phyloP scores from a whole-genome alignment of 1,140 invertebrate species.

The Dendroctonus valens region DNA sequence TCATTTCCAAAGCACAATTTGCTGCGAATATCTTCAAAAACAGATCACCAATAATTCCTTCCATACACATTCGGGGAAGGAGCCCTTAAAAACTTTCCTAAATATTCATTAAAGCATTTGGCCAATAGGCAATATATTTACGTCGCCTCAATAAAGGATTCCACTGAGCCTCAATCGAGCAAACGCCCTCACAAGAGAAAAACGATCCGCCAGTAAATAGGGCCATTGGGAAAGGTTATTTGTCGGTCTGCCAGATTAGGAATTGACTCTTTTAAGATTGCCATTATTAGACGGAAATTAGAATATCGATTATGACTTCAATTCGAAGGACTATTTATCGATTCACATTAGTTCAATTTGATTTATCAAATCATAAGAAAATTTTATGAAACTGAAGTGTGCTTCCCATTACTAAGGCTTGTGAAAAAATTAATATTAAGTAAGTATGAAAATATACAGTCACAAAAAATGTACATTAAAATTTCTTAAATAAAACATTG shows the following conservation, averaged over 20 bases:
- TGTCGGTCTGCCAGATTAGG: constrained; percentile 27
- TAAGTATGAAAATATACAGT: no score
- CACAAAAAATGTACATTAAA: no score
- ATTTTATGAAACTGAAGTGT: no score
- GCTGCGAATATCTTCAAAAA: no score
- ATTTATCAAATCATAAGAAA: no score
- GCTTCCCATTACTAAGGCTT: no score
- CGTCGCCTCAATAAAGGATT: constrained; percentile 17
- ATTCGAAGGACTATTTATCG: no score
- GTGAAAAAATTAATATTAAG: no score
- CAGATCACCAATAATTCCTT: not conserved
- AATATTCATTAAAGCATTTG: constrained; percentile 25
- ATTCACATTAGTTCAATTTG: no score
- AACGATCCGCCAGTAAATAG: constrained; percentile 25
- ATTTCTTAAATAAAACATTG: no score
- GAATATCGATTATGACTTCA: constrained; percentile 13
- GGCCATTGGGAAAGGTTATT: constrained; percentile 28
- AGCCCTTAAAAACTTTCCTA: constrained; percentile 10
- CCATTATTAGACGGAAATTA: constrained; percentile 13
- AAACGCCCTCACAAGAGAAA: constrained; percentile 10
- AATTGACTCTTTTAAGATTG: constrained; percentile 19
- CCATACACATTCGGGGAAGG: not conserved
- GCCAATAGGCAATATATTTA: constrained; percentile 23
- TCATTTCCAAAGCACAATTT: no score
- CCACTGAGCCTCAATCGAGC: constrained; percentile 22